Base-by-base conservation (phyloP, 2,113 vertebrate species). In the Neofelis nebulosa region DNA sequence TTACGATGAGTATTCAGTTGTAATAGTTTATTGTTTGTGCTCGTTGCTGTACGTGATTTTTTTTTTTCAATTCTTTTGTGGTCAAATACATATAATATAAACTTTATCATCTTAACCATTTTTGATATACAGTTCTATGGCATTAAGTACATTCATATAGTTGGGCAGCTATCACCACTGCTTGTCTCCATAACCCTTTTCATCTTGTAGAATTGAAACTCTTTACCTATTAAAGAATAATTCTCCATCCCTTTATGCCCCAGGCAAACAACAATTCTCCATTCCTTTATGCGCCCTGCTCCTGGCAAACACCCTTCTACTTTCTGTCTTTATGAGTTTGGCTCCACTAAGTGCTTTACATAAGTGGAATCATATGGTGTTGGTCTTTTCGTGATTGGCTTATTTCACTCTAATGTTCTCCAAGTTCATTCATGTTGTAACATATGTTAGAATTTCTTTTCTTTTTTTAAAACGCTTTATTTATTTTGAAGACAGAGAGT, bases 211-310 rank as follows among this genome's bases (percentile, higher is more conserved):
- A 80, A 50, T 36, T 13, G 21, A 81, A 92, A 65, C 8, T 25
- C 12, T 36, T 27, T 36, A 25, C 13, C 36, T 18, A 27, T 45
- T 63, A 38, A 80, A 36, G 3, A 50, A 15, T 14, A 63, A 25
- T 15, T 68, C 14, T 63, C 7, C 7, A 19, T 68, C 16, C 4
- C 19, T 7, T 7, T 7, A 14, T n/a, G 1, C n/a, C 1, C n/a
- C 45, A 9, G 45, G 45, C 45, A 38, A 80, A 36, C 3, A 50
- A 15, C 11, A 63, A 25, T 12, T 68, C 14, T 63, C 4, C 7
- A 19, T 68, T 21, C 4, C 19, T 7, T 7, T 7, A 14, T n/a
- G 1, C 23, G 0, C n/a, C 15, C 5, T 48, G 2, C 2, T 13
- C 25, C 71, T 74, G 23, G 11, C 12, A 66, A 16, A 13, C 16